These are phyloP conservation scores for Amphiprion clarkii DNA, from an alignment of 2,797 vertebrate genomes.

Conservation along the genomic window DNA sequence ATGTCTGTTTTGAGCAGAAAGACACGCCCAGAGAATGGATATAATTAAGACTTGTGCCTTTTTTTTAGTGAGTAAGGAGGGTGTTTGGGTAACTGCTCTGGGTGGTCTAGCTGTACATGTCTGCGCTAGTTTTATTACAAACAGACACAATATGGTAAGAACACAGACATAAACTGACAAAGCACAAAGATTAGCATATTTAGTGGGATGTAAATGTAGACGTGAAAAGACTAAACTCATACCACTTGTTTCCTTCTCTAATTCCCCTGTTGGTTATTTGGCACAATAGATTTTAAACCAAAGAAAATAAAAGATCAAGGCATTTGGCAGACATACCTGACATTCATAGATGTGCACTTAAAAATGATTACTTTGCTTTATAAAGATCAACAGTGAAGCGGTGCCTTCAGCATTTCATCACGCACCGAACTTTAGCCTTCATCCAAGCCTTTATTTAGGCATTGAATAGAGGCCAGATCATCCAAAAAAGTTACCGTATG, in stretches of 20 bases:
- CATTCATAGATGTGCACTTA: slow-evolving; percentile 29
- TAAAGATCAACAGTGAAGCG: slow-evolving; percentile 23
- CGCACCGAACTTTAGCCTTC: slow-evolving; percentile 28
- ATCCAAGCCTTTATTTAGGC: slow-evolving; percentile 35
- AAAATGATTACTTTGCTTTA: slow-evolving; percentile 39
- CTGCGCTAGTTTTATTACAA: slow-evolving; percentile 79
- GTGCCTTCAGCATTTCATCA: slow-evolving; percentile 36
- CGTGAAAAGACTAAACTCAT: slow-evolving; percentile 23
- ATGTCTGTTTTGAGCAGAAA: slow-evolving; percentile 74
- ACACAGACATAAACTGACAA: slow-evolving; percentile 49
- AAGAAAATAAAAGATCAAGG: slow-evolving; percentile 49
- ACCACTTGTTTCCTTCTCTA: slow-evolving; percentile 39
- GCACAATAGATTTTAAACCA: slow-evolving; percentile 1
- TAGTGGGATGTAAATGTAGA: slow-evolving; percentile 39
- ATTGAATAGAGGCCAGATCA: slow-evolving; percentile 30
- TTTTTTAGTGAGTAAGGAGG: slow-evolving; percentile 58
- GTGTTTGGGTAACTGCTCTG: slow-evolving; percentile 78
- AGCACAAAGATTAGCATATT: slow-evolving; percentile 53
- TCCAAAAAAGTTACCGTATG: slow-evolving; percentile 19
- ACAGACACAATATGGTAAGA: slow-evolving; percentile 69
- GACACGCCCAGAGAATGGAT: slow-evolving; percentile 84
- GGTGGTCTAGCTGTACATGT: slow-evolving; percentile 84
- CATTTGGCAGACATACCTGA: slow-evolving; percentile 21
- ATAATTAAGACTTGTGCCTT: slow-evolving; percentile 84
- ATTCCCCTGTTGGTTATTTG: slow-evolving; percentile 25